A percentile compares a stretch with the other conserved stretches of the same genome.
phyloP scores from a whole-genome alignment of 2,888 invertebrate species.

The Aleiodes testaceus region DNA sequence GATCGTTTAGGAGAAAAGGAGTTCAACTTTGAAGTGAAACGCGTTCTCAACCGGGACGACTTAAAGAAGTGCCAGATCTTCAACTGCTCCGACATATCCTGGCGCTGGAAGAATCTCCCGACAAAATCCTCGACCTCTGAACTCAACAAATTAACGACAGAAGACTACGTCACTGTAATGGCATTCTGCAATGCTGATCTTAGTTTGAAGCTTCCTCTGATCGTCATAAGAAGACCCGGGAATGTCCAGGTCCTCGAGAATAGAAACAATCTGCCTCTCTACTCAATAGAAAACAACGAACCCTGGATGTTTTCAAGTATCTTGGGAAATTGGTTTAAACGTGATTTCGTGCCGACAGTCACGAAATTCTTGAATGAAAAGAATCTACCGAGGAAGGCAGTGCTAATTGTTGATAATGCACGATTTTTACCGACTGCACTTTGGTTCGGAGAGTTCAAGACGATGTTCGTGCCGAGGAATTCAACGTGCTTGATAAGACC shows the following conservation, averaged over 20 bases:
- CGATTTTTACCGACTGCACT: background rate
- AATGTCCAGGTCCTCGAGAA: constrained; percentile 11
- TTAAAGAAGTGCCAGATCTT: constrained; percentile 8
- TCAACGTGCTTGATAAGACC: constrained; percentile 5
- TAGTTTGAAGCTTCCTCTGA: background rate
- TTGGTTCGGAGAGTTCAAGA: background rate
- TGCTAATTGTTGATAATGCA: constrained; percentile 1
- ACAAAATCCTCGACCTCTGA: background rate
- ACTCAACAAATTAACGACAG: background rate
- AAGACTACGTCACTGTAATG: constrained; percentile 6
- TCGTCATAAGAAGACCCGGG: constrained; percentile 3
- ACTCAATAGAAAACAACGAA: constrained; percentile 1
- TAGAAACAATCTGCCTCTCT: background rate
- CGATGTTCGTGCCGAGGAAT: background rate
- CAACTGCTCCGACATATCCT: constrained; percentile 13
- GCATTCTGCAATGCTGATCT: constrained; percentile 14
- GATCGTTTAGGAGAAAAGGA: background rate
- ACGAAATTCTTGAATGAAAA: background rate
- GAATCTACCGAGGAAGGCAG: background rate
- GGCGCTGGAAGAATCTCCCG: constrained; percentile 14
- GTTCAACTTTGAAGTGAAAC: constrained; percentile 7
- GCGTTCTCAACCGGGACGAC: background rate
- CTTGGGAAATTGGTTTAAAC: constrained; percentile 9
- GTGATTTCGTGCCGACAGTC: background rate
- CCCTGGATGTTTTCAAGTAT: constrained; percentile 24